Evolutionary conservation across 2,888 invertebrate species (phyloP).

Genomic region (Agriotes lineatus): DNA sequence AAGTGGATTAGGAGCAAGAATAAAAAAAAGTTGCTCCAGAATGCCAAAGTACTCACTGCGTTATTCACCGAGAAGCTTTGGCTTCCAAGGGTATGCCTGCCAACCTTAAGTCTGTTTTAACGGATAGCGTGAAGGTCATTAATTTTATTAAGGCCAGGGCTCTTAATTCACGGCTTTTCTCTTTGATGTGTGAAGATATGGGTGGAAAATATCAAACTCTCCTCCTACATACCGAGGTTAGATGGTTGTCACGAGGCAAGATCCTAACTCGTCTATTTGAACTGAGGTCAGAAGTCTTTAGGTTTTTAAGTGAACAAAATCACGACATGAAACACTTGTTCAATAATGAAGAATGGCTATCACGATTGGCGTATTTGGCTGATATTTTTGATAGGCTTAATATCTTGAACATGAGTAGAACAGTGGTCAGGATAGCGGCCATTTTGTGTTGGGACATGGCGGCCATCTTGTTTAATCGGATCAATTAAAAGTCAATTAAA

Average conservation of each 20-base stretch:
- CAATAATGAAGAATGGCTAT: constrained; percentile 38
- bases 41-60: constrained; percentile 40
- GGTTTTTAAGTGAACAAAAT: constrained; percentile 37
- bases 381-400: no score
- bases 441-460: no score
- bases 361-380: constrained; percentile 38
- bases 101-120: constrained; percentile 31
- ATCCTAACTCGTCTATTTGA: constrained; percentile 46
- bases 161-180: constrained; percentile 35
- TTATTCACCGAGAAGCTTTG: constrained; percentile 42
- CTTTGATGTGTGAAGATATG: constrained; percentile 41
- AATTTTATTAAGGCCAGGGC: constrained; percentile 39
- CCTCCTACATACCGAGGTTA: constrained; percentile 46
- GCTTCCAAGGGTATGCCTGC: constrained; percentile 35
- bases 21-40: constrained; percentile 36
- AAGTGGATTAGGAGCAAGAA: constrained; percentile 37
- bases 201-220: constrained; percentile 39
- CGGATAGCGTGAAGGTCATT: constrained; percentile 34
- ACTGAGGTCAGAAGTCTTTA: constrained; percentile 46
- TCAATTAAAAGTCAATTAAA: no score
- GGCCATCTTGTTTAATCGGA: no score
- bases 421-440: no score
- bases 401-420: no score
- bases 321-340: constrained; percentile 23
- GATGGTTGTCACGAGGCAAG: constrained; percentile 48